Percentiles rank a stretch among this genome's conserved stretches.
Evolutionary conservation across 2,888 invertebrate genomes (phyloP).

Genomic region (Choreutis nemorana): DNA sequence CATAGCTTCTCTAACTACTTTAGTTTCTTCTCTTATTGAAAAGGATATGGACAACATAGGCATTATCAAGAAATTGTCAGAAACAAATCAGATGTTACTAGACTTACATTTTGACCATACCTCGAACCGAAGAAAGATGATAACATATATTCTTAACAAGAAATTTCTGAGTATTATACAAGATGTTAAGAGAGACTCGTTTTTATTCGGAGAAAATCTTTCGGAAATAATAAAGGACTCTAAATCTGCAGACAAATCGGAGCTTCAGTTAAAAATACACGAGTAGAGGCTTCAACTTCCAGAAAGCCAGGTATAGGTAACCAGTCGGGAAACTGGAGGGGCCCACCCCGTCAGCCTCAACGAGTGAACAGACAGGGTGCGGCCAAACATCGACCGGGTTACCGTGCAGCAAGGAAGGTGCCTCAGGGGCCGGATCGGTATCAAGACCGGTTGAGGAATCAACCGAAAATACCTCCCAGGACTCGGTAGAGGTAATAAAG

Average conservation of each 20-base stretch:
- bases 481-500: no score
- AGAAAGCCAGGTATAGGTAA: no score
- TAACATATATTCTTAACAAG: neutral
- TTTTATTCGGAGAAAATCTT: constrained; percentile 2
- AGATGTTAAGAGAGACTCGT: neutral
- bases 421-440: neutral
- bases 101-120: neutral
- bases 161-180: neutral
- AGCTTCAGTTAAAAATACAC: no score
- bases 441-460: no score
- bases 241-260: neutral
- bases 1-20: constrained; percentile 4
- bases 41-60: constrained; percentile 5
- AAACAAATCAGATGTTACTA: neutral
- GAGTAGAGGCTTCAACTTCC: no score
- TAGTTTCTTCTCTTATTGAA: constrained; percentile 5
- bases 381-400: no score
- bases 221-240: neutral
- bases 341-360: no score
- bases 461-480: no score
- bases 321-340: no score
- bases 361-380: no score
- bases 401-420: no score
- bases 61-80: constrained; percentile 1
- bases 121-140: neutral